These are phyloP conservation scores for Hoplostethus mediterraneus DNA, from an alignment of 2,797 vertebrate species.

Conservation along the genomic window DNA sequence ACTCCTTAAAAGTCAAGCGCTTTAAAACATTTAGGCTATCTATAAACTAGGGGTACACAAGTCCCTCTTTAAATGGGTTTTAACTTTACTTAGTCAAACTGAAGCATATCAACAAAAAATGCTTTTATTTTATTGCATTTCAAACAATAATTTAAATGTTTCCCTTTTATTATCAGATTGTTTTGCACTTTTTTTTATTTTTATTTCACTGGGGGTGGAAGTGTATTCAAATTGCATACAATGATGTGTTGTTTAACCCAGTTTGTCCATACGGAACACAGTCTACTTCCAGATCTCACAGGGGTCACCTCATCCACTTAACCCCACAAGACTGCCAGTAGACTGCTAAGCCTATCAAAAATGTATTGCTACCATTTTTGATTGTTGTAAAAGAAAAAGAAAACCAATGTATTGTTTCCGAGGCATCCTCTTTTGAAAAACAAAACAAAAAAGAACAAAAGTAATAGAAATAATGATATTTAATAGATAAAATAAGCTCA, in stretches of 20 bases:
- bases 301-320: slow-evolving; percentile 19
- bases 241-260: slow-evolving; percentile 14
- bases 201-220: slow-evolving; percentile 7
- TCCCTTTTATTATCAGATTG: neutral
- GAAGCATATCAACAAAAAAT: neutral
- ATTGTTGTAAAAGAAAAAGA: slow-evolving; percentile 75
- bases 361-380: slow-evolving; percentile 85
- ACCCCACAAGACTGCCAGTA: slow-evolving; percentile 75
- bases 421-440: slow-evolving; percentile 59
- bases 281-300: slow-evolving; percentile 5
- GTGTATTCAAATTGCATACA: neutral
- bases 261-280: slow-evolving; percentile 37
- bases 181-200: slow-evolving; percentile 22
- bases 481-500: slow-evolving; percentile 77
- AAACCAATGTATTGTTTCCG: slow-evolving; percentile 50
- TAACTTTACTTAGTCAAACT: neutral
- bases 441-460: slow-evolving; percentile 36
- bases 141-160: neutral
- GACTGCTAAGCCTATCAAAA: slow-evolving; percentile 93
- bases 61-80: neutral
- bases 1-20: neutral
- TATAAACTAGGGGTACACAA: too few species aligned
- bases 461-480: slow-evolving; percentile 62
- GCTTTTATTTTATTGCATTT: too few species aligned
- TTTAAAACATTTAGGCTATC: too few species aligned